Base-by-base conservation (phyloP, 2,113 vertebrate genomes). In the Hiodon tergisus region DNA sequence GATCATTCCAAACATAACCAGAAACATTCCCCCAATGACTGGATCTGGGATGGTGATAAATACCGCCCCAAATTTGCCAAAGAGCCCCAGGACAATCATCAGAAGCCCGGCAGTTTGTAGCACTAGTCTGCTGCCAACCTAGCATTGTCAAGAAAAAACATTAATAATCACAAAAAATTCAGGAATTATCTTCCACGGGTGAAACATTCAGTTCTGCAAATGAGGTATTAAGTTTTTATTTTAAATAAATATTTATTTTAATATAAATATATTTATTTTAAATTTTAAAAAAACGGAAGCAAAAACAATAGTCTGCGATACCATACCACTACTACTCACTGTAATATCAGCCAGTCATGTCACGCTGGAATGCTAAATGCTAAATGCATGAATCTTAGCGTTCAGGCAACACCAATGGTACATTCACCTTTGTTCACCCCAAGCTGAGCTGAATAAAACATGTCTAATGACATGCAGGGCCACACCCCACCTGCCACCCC, bases 1-100 rank as follows among this genome's bases (percentile, higher is more conserved):
- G 3, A 93, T 92, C 89, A 93, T 89, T 72, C 92, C 91, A 74
- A 93, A 93, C 92, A 92, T 93, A 51, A 93, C 85, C 6, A 93
- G 86, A 70, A 93, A 93, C 91, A 93, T 93, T 60, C 92, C 92
- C 65, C 92, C 92, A 0, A 93, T 92, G 53, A 93, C 90, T 0
- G 92, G 92, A 16, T 91, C 89, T 13, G 91, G 92, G 58, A 92
- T 91, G 76, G 91, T 93, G 77, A 92, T 91, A 72, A 93, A 93
- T 62, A 92, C 83, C 0, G 91, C 91, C 68, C 91, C 90, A 72
- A 93, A 88, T 82, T 93, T 93, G 31, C 90, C 91, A 78, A 93
- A 90, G 52, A 93, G 81, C 53, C 91, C 92, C 74, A 93, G 69
- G 55, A 89, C 1, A 48, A 93, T 85, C 91, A 93, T 91, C 11